Evolutionary conservation across 2,888 invertebrate species (phyloP).

Genomic region (Callinectes sapidus): DNA sequence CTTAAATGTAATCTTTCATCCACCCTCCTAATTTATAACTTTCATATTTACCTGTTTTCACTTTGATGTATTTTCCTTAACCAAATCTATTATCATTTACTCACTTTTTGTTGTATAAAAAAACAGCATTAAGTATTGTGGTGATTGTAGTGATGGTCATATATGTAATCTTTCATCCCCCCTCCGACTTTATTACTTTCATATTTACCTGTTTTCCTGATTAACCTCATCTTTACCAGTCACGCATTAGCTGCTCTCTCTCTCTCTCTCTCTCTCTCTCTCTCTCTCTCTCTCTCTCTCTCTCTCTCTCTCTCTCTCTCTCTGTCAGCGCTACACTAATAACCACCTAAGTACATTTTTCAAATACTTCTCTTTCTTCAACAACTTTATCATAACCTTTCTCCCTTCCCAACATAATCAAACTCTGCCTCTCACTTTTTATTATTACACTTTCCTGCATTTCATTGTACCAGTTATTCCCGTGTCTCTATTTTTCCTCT

Average conservation of each 20-base stretch:
- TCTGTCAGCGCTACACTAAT: neutral
- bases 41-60: neutral
- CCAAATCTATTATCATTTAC: too few species aligned
- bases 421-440: neutral
- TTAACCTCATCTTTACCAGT: neutral
- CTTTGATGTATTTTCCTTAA: too few species aligned
- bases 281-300: neutral
- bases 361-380: neutral
- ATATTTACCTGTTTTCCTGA: neutral
- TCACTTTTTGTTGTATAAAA: too few species aligned
- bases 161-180: too few species aligned
- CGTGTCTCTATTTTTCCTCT: neutral
- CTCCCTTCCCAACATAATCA: neutral
- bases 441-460: neutral
- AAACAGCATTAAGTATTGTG: too few species aligned
- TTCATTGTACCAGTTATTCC: neutral
- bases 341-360: neutral
- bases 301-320: neutral
- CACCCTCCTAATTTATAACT: neutral
- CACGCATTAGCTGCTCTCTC: neutral
- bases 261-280: neutral
- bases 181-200: neutral
- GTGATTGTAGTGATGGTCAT: too few species aligned
- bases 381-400: neutral
- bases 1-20: too few species aligned